Percentiles rank a stretch among this genome's conserved stretches.
These are phyloP conservation scores for Siphamia tubifer DNA, from an alignment of 2,113 vertebrate genomes.

Conservation along the genomic window DNA sequence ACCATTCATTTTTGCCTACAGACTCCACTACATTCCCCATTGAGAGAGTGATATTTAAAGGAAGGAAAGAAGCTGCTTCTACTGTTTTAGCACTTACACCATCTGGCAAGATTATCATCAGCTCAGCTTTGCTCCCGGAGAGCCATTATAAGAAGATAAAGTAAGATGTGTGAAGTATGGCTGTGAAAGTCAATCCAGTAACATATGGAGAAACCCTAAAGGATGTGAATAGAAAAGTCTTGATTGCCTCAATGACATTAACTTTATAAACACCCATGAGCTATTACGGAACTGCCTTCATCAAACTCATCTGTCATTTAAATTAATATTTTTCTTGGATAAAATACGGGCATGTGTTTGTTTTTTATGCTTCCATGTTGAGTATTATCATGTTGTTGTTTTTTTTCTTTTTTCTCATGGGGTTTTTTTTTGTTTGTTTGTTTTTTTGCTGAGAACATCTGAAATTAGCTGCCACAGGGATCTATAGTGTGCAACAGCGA, in stretches of 20 bases:
- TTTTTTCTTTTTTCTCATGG: too few relatives aligned
- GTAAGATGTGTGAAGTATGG: conserved; percentile 42
- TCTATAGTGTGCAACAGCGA: conserved; percentile 37
- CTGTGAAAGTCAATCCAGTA: conserved; percentile 49
- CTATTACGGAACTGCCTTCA: conserved; percentile 5
- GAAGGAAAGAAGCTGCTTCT: conserved; percentile 33
- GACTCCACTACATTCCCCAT: neutral
- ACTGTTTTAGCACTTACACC: conserved; percentile 48
- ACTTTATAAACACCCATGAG: conserved; percentile 34
- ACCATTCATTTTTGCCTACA: neutral
- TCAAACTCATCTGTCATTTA: neutral
- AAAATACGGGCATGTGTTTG: neutral
- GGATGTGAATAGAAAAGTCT: conserved; percentile 27
- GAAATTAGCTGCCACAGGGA: conserved; percentile 54
- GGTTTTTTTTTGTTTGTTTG: too few relatives aligned
- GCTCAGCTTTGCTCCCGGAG: conserved; percentile 48
- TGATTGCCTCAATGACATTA: conserved; percentile 33
- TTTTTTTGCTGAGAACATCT: conserved; percentile 8
- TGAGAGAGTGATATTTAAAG: conserved; percentile 49
- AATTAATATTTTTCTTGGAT: neutral
- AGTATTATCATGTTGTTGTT: too few relatives aligned
- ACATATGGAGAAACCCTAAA: conserved; percentile 56
- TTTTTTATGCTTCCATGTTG: neutral
- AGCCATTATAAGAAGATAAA: conserved; percentile 57
- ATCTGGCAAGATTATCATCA: conserved; percentile 63